Base-by-base conservation (phyloP, 2,113 vertebrate species). In the Rhynchomys soricoides region DNA sequence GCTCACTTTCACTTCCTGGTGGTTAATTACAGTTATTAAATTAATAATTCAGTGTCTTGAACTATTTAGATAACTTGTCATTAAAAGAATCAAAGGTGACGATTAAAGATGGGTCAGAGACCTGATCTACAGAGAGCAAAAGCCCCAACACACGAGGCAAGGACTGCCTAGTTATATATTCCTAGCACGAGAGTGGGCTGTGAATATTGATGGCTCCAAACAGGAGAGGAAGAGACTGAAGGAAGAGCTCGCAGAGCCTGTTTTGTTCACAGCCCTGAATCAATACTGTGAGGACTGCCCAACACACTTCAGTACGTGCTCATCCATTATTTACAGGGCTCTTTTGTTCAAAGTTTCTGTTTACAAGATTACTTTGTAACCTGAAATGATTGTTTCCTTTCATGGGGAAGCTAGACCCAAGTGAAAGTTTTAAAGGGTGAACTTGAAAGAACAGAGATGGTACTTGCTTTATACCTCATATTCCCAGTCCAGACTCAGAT, bases 341-440 rank as follows among this genome's bases (percentile, higher is more conserved):
- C 98, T 99, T 99, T 99, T 99, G 98, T 99, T 98, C 98, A 98
- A 98, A 98, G 98, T 98, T 99, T 98, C 98, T 99, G 98, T 99
- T 99, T 99, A 99, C 99, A 99, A 99, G 98, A 98, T 99, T 98
- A 98, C 98, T 98, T 97, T 98, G 97, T 98, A 98, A 98, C 98
- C 98, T 98, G 98, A 99, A 99, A 98, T 98, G 98, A 98, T 99
- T 98, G 98, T 93, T 98, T 98, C 98, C 98, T 98, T 97, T 97
- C 88, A 94, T 70, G 66, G 89, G 93, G 93, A 87, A 92, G 31
- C 93, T 87, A 94, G 91, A 97, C 97, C 95, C 96, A 96, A 97
- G 81, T 94, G 95, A 96, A 90, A 94, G 89, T 90, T 97, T 97
- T 97, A 95, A 94, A 96, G 97, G 96, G 97, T 97, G 96, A 97